phyloP scores from a whole-genome alignment of 2,113 vertebrate species.

The Lepus timidus region DNA sequence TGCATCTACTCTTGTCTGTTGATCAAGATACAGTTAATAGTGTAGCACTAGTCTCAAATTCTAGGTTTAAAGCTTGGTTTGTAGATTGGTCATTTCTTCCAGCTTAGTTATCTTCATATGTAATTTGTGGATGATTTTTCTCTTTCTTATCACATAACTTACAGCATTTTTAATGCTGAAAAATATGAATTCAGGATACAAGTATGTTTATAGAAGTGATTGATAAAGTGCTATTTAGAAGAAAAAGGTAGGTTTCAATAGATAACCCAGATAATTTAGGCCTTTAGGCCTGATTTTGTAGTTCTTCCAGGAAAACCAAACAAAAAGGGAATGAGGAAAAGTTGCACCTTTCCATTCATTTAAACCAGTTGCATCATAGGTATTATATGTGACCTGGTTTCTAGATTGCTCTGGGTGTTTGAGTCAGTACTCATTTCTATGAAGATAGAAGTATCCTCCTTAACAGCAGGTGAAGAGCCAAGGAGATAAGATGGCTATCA shows the following conservation, averaged over 20 bases:
- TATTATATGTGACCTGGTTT: background rate
- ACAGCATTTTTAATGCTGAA: background rate
- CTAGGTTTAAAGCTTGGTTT: background rate
- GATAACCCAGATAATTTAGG: background rate
- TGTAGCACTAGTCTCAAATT: background rate
- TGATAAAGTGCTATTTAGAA: background rate
- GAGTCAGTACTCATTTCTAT: background rate
- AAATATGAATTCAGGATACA: background rate
- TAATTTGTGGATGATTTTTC: background rate
- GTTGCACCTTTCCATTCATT: background rate
- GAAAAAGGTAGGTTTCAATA: background rate
- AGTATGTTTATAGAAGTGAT: background rate
- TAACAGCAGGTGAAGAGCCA: background rate
- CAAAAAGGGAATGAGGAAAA: background rate
- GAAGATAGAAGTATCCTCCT: background rate
- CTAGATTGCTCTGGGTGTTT: background rate
- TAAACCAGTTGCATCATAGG: background rate
- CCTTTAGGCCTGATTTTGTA: background rate
- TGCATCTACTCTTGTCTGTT: background rate
- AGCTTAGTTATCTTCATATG: background rate
- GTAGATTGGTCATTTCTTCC: background rate
- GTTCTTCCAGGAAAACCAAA: background rate
- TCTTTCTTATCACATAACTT: background rate
- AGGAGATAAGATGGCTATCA: background rate
- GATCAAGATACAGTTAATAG: background rate